Evolutionary conservation across 2,113 vertebrate species (phyloP).

Genomic region (Epinephelus lanceolatus): DNA sequence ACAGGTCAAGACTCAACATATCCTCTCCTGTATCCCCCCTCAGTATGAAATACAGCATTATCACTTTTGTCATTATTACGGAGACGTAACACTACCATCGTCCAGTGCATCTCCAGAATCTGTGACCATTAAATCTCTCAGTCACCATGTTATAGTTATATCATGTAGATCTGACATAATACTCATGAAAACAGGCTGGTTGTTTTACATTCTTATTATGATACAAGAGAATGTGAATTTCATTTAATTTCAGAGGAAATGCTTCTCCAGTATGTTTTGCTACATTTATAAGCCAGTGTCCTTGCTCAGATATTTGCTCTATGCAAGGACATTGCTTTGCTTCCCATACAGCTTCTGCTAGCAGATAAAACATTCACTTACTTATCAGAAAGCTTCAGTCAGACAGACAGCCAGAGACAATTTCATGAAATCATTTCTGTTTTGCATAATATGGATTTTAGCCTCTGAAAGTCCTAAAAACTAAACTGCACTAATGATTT

Average conservation of each 20-base stretch:
- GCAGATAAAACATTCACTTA: slow-evolving; percentile 53
- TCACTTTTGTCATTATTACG: slow-evolving; percentile 47
- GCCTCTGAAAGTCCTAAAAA: slow-evolving; percentile 20
- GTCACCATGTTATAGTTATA: slow-evolving; percentile 19
- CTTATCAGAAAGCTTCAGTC: slow-evolving; percentile 37
- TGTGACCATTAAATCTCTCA: slow-evolving; percentile 52
- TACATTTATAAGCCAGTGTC: slow-evolving; percentile 52
- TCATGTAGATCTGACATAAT: slow-evolving; percentile 33
- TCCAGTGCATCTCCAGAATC: slow-evolving; percentile 50
- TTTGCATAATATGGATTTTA: slow-evolving; percentile 30
- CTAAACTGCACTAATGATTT: slow-evolving; percentile 31
- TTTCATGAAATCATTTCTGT: slow-evolving; percentile 64
- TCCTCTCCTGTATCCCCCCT: slow-evolving; percentile 29
- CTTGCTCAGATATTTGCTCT: slow-evolving; percentile 54
- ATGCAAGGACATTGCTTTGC: slow-evolving; percentile 68
- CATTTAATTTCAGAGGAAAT: slow-evolving; percentile 31
- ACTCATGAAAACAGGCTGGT: slow-evolving; percentile 21
- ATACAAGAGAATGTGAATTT: slow-evolving; percentile 19
- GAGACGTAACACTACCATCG: slow-evolving; percentile 43
- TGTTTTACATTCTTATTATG: slow-evolving; percentile 21
- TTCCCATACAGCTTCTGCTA: slow-evolving; percentile 69
- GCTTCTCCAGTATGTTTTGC: slow-evolving; percentile 49
- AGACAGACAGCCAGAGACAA: slow-evolving; percentile 76
- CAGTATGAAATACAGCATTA: slow-evolving; percentile 40
- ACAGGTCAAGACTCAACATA: slow-evolving; percentile 58